Conservation (phyloP, 2,797 vertebrate genomes). For the Bradypus variegatus region DNA sequence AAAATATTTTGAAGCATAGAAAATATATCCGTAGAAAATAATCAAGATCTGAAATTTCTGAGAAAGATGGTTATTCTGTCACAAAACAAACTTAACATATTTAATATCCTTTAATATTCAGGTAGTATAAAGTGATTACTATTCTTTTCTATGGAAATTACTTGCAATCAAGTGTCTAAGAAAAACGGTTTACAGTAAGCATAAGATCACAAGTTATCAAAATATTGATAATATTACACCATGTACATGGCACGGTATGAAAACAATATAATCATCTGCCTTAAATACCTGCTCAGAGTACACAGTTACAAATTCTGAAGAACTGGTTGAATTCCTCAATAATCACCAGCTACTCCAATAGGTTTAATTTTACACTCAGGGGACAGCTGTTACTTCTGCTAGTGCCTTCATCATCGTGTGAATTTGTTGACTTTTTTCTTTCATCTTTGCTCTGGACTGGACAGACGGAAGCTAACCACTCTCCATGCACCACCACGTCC, state of each 20-base stretch:
- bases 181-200: neutral
- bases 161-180: neutral
- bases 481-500: neutral
- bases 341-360: neutral
- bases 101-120: neutral
- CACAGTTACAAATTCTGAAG: neutral
- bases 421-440: neutral
- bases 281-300: neutral
- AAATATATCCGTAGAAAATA: neutral
- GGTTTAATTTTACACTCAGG: neutral
- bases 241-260: neutral
- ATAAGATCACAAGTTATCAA: neutral
- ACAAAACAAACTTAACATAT: neutral
- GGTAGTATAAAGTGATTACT: neutral
- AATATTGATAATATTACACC: too few relatives aligned
- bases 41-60: neutral
- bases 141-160: neutral
- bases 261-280: neutral
- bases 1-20: neutral
- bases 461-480: neutral
- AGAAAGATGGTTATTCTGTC: neutral
- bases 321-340: neutral
- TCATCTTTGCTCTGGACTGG: neutral
- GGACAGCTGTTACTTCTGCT: neutral
- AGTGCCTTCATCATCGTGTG: neutral